phyloP scores from a whole-genome alignment of 2,113 vertebrate genomes.

The Sarotherodon lohbergeri region DNA sequence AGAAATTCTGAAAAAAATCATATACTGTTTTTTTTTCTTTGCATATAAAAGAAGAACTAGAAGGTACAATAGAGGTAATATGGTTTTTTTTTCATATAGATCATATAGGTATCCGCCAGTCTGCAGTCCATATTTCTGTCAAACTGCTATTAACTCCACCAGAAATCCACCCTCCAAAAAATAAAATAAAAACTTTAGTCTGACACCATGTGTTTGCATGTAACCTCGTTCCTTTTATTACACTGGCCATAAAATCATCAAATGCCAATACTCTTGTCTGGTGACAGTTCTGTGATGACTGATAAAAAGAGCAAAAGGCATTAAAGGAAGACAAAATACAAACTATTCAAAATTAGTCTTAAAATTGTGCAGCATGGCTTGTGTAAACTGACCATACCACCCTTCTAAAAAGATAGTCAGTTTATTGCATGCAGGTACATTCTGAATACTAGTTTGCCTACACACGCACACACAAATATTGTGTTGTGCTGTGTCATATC shows the following conservation, averaged over 20 bases:
- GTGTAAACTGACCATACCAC: background rate
- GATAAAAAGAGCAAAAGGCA: background rate
- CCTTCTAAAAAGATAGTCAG: background rate
- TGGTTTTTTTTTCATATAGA: background rate
- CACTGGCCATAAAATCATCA: background rate
- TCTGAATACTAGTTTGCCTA: background rate
- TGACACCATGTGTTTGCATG: background rate
- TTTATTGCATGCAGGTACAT: background rate
- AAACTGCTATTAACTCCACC: background rate
- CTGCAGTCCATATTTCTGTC: background rate
- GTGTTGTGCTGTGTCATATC: background rate
- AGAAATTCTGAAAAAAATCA: background rate
- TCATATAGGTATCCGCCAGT: background rate
- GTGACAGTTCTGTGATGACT: background rate
- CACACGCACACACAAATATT: background rate
- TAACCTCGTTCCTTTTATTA: background rate
- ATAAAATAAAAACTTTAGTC: background rate
- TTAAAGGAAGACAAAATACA: background rate
- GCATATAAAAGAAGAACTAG: background rate
- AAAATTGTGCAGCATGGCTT: background rate
- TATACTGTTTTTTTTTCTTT: background rate
- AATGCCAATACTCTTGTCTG: background rate
- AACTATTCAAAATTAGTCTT: background rate
- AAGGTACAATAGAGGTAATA: background rate
- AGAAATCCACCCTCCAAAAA: background rate